phyloP scores from a whole-genome alignment of 2,797 vertebrate genomes.

The Ataeniobius toweri region DNA sequence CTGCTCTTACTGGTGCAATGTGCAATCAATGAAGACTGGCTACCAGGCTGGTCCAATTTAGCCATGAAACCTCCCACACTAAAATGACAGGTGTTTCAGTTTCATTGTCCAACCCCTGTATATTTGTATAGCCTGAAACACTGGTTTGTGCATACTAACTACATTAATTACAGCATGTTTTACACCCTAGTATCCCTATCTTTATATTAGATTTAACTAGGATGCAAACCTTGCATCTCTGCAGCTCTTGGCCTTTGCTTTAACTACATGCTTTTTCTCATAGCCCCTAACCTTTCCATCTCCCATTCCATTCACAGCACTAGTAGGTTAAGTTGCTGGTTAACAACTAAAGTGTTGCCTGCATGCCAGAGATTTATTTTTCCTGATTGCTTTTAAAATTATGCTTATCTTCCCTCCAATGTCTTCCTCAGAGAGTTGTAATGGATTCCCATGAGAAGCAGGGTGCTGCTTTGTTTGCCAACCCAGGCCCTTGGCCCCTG shows the following conservation, averaged over 20 bases:
- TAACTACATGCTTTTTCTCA: slow-evolving; percentile 31
- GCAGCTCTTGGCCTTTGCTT: slow-evolving; percentile 35
- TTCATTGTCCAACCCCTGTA: too few relatives aligned
- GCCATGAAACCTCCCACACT: too few relatives aligned
- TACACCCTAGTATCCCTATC: background rate
- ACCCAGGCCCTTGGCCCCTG: slow-evolving; percentile 88
- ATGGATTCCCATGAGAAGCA: slow-evolving; percentile 92
- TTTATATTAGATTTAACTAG: background rate
- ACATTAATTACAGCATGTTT: slow-evolving; percentile 9
- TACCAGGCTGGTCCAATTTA: too few relatives aligned
- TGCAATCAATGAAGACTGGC: too few relatives aligned
- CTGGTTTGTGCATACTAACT: background rate
- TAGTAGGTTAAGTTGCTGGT: slow-evolving; percentile 79
- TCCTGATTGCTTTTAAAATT: slow-evolving; percentile 98
- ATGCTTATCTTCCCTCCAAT: slow-evolving; percentile 94
- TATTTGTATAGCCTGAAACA: slow-evolving; percentile 5
- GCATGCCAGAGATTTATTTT: slow-evolving; percentile 80
- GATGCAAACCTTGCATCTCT: slow-evolving; percentile 14
- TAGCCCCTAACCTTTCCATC: slow-evolving; percentile 36
- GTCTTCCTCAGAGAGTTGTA: slow-evolving; percentile 88
- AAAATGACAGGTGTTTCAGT: too few relatives aligned
- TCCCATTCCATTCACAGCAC: slow-evolving; percentile 67
- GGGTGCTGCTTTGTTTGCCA: slow-evolving; percentile 86
- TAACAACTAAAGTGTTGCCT: slow-evolving; percentile 84
- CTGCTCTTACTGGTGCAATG: too few relatives aligned